Evolutionary conservation across 1,140 invertebrate species (phyloP).

Genomic region (Saccostrea cuccullata): DNA sequence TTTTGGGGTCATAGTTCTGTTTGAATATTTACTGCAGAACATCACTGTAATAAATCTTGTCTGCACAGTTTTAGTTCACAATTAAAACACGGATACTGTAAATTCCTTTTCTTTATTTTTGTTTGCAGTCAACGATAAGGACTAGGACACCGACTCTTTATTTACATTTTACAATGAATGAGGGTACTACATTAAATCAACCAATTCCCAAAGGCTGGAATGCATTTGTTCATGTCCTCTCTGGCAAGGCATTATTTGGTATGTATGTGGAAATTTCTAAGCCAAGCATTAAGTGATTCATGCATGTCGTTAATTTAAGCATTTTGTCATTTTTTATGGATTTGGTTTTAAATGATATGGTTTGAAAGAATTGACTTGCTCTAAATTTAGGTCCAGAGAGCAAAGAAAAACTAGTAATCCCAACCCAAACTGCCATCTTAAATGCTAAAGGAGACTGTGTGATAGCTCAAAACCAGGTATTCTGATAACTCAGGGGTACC

Average conservation of each 20-base stretch:
- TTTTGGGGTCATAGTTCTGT: not conserved
- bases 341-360: not conserved
- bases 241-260: slow-evolving; percentile 72
- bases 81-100: no score
- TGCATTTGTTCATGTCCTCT: slow-evolving; percentile 73
- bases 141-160: slow-evolving; percentile 76
- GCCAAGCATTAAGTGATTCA: not conserved
- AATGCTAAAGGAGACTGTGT: slow-evolving; percentile 15
- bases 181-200: slow-evolving; percentile 65
- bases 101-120: slow-evolving; percentile 35
- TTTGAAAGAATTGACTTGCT: not conserved
- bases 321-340: not conserved
- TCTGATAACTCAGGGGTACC: no score
- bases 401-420: slow-evolving; percentile 29
- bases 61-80: no score
- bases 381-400: slow-evolving; percentile 3
- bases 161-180: slow-evolving; percentile 74
- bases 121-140: slow-evolving; percentile 65
- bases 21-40: not conserved
- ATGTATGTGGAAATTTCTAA: not conserved
- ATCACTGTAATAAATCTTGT: no score
- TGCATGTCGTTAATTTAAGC: not conserved
- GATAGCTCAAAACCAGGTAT: slow-evolving; percentile 18
- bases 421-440: slow-evolving; percentile 12
- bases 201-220: slow-evolving; percentile 73